Conservation (phyloP, 2,113 vertebrate species). For the Loxodonta africana region DNA sequence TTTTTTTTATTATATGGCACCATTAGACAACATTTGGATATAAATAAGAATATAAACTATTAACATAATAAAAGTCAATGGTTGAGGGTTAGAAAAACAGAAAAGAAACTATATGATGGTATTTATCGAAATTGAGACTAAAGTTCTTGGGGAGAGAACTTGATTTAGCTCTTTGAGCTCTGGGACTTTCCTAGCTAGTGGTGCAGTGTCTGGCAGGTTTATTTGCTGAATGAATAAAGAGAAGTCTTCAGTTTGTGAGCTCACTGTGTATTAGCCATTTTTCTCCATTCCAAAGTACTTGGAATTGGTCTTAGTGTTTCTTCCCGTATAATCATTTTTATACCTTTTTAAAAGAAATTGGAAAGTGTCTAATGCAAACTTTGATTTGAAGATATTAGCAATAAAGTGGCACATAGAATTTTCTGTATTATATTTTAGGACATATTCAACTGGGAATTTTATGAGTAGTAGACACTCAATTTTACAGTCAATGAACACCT, state of each 20-base stretch:
- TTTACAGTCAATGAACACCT: slow-evolving; percentile 10
- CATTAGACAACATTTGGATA: background rate
- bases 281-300: background rate
- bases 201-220: background rate
- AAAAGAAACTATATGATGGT: background rate
- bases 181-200: background rate
- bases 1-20: background rate
- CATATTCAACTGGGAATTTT: slow-evolving; percentile 43
- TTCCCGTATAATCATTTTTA: background rate
- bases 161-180: background rate
- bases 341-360: slow-evolving; percentile 25
- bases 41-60: background rate
- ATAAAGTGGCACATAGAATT: slow-evolving; percentile 7
- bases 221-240: background rate
- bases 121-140: background rate
- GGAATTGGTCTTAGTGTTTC: background rate
- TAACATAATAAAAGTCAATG: background rate
- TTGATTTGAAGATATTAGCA: slow-evolving; percentile 22
- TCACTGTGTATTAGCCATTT: background rate
- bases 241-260: background rate
- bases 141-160: background rate
- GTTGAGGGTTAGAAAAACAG: background rate
- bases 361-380: background rate
- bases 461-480: background rate
- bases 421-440: background rate